phyloP scores from a whole-genome alignment of 1,140 invertebrate species.

The Brachionus asplanchnoidis region DNA sequence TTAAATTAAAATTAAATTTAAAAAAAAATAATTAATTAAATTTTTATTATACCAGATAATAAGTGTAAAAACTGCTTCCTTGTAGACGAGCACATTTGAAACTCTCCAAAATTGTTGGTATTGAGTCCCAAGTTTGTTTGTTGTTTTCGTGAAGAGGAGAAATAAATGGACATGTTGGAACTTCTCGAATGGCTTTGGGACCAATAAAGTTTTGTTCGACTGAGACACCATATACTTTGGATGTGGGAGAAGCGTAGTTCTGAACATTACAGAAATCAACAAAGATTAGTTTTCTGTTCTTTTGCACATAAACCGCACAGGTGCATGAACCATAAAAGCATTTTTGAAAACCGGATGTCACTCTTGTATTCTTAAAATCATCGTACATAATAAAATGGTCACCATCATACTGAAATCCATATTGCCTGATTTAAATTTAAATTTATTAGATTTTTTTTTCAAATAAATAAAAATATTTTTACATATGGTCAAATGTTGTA shows the following conservation, averaged over 20 bases:
- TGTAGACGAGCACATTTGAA: constrained; percentile 14
- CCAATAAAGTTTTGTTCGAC: neutral
- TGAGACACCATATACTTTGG: neutral
- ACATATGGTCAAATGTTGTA: neutral
- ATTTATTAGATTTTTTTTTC: neutral
- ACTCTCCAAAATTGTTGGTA: neutral
- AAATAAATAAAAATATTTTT: neutral
- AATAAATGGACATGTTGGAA: neutral
- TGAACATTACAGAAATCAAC: constrained; percentile 5
- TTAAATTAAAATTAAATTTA: neutral
- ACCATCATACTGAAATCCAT: neutral
- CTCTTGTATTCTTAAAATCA: constrained; percentile 3
- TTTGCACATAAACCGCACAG: neutral
- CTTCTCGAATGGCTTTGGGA: neutral
- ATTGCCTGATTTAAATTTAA: neutral
- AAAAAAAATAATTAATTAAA: neutral
- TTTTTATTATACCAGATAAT: neutral
- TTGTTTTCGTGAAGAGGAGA: neutral
- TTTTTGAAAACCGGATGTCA: neutral
- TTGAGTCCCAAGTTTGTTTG: neutral
- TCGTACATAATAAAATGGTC: constrained; percentile 28
- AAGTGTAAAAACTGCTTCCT: neutral
- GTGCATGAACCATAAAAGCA: neutral
- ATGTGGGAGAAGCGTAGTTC: neutral
- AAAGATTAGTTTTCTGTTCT: constrained; percentile 2